Evolutionary conservation across 2,113 vertebrate genomes (phyloP), one percentile per base, ranked within the genome.

Genomic region (Mohoua ochrocephala): DNA sequence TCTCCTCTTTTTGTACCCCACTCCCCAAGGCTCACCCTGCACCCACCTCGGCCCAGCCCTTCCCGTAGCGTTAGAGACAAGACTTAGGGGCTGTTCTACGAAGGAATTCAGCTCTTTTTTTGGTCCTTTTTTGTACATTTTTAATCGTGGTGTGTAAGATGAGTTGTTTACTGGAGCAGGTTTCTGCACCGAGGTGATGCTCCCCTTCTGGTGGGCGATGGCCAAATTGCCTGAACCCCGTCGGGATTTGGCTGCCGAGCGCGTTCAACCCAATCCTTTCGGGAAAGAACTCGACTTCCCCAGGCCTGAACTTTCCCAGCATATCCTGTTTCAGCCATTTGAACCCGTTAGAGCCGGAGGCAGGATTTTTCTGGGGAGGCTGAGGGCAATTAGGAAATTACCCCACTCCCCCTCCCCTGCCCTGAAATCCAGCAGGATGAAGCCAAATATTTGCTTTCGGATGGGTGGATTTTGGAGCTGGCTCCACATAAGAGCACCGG

Each of bases 301-400:
- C 7, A 54, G 79, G 79, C 53, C 74, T 87, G 57, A 59, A 17
- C 54, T 82, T 95, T 93, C 96, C 95, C 94, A 95, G 96, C 68
- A 21, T 33, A 87, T 95, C 93, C 70, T 7, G 7, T 95, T 94
- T 92, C 95, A 94, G 27, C 79, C 61, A 4, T 22, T 35, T 10
- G 39, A 92, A 84, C 78, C 68, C 13, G 4, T 37, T 70, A 57
- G 75, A 82, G 65, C 70, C 35, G 1, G 45, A 63, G 82, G 60
- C 27, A n/a, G 74, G 57, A 79, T 41, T 56, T 67, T 53, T 47
- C 35, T 49, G 27, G 35, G 83, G 63, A 77, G 76, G 69, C 15
- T 47, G 60, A 76, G 71, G 91, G 70, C 63, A 82, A 65, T 93
- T 77, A 83, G 69, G 92, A 91, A 82, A 84, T 87, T 42, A 63